Conservation (phyloP, 2,113 vertebrate species). For the Chaenocephalus aceratus region DNA sequence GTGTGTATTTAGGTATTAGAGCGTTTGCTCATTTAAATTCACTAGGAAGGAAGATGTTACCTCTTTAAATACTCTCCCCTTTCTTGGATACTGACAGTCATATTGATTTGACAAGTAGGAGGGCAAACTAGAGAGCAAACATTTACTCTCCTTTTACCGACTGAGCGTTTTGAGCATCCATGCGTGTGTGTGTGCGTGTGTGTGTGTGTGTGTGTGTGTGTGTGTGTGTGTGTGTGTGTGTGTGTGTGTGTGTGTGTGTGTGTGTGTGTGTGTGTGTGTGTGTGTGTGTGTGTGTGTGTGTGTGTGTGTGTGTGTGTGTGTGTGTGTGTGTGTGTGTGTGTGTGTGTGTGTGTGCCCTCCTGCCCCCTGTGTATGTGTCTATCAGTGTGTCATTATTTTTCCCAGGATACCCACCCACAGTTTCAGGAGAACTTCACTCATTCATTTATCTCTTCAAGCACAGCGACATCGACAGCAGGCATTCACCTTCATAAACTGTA, state of each 20-base stretch:
- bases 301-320: slow-evolving; percentile 17
- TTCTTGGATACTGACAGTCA: slow-evolving; percentile 18
- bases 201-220: slow-evolving; percentile 12
- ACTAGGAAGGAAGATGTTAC: not conserved
- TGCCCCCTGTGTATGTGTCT: slow-evolving; percentile 42
- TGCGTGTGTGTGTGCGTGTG: slow-evolving; percentile 14
- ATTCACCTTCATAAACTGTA: slow-evolving; percentile 47
- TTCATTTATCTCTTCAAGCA: slow-evolving; percentile 3
- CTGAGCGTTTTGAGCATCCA: slow-evolving; percentile 25
- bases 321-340: slow-evolving; percentile 10
- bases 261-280: slow-evolving; percentile 17
- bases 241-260: slow-evolving; percentile 10
- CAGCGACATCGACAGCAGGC: slow-evolving; percentile 29
- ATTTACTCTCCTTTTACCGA: slow-evolving; percentile 65
- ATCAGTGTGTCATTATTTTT: slow-evolving; percentile 53
- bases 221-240: slow-evolving; percentile 24
- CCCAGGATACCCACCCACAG: slow-evolving; percentile 38
- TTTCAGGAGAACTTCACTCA: slow-evolving; percentile 48
- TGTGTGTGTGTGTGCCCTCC: slow-evolving; percentile 44
- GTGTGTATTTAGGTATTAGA: not conserved
- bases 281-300: slow-evolving; percentile 28
- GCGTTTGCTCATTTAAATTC: not conserved
- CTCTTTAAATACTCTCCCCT: slow-evolving; percentile 15
- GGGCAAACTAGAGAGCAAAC: slow-evolving; percentile 73
- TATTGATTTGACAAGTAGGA: slow-evolving; percentile 60